Percentiles rank a stretch among this genome's conserved stretches.
Conservation (phyloP, 1,140 invertebrate genomes). For the Pachyrhynchus sulphureomaculatus region DNA sequence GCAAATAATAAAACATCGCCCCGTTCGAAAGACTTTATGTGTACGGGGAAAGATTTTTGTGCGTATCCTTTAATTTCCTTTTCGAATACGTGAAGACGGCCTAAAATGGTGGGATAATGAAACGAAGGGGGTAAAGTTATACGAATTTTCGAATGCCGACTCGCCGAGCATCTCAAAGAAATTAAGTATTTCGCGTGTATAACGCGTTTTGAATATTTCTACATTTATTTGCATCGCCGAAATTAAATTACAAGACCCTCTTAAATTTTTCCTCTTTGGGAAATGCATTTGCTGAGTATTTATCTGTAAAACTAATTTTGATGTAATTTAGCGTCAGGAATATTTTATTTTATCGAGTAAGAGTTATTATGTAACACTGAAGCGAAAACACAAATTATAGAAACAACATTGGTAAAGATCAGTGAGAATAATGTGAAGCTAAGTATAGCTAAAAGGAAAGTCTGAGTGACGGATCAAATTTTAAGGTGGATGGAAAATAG, state of each 20-base stretch:
- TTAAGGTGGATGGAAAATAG: too few species aligned
- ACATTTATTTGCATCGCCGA: constrained; percentile 5
- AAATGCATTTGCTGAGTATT: not conserved
- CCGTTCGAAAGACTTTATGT: constrained; percentile 27
- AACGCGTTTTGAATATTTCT: constrained; percentile 5
- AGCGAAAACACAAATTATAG: too few species aligned
- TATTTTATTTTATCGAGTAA: too few species aligned
- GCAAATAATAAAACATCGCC: constrained; percentile 29
- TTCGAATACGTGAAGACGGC: constrained; percentile 37
- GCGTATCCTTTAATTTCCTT: constrained; percentile 40
- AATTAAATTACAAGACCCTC: not conserved
- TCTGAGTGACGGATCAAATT: too few species aligned
- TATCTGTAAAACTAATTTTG: not conserved
- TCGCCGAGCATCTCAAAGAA: not conserved
- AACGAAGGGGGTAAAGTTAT: constrained; percentile 23
- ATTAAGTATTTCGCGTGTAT: constrained; percentile 1
- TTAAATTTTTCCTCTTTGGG: not conserved
- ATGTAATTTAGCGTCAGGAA: too few species aligned
- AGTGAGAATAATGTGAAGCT: too few species aligned
- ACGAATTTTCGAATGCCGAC: not conserved
- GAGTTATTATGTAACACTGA: too few species aligned
- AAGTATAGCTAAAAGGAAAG: too few species aligned
- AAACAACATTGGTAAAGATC: too few species aligned
- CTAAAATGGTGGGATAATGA: constrained; percentile 33
- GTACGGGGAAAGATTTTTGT: constrained; percentile 36